Evolutionary conservation across 2,888 invertebrate genomes (phyloP), one percentile per base, ranked within the genome.

Genomic region (Cryptops parisi): DNA sequence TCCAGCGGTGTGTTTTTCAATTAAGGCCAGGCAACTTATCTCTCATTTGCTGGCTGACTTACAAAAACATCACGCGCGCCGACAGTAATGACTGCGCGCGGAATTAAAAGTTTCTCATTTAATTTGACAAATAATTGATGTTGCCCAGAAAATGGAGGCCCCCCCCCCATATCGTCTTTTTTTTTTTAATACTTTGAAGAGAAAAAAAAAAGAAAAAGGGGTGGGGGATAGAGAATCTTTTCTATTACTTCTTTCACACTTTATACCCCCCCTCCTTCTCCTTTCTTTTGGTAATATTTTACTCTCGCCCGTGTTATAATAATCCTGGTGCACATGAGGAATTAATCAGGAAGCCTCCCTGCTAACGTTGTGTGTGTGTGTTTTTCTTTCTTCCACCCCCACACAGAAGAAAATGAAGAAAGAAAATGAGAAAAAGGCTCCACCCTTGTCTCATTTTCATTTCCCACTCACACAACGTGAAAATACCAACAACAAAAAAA

Each of bases 1-100:
- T 33, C 33, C 48, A 24, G 26, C 22, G 33, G 22, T 33, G 48
- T 48, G 48, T 48, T 48, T 48, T 48, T 48, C 48, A 48, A 48
- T 48, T 48, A 48, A 27, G 48, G 26, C 12, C 19, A 33, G 48
- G 48, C 46, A 46, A 46, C 46, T 46, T 46, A 46, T 46, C 46
- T 46, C 46, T 46, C 46, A 46, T 46, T 46, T 46, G 46, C 46
- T 25, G 23, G 17, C 46, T 25, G 46, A 46, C 46, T 46, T 46
- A 46, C 46, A 46, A 46, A 46, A 46, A 46, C 46, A 46, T 46
- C 46, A 46, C 46, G 46, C 23, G 23, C 21, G 46, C 17, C 21
- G 46, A 46, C 46, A 46, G 25, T 46, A 46, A 46, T 46, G 46
- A 46, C 38, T 38, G 19, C 39, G 17, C 17, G 48, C 38, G 39